These are phyloP conservation scores for Synanceia verrucosa DNA, from an alignment of 2,797 vertebrate genomes.

Conservation along the genomic window DNA sequence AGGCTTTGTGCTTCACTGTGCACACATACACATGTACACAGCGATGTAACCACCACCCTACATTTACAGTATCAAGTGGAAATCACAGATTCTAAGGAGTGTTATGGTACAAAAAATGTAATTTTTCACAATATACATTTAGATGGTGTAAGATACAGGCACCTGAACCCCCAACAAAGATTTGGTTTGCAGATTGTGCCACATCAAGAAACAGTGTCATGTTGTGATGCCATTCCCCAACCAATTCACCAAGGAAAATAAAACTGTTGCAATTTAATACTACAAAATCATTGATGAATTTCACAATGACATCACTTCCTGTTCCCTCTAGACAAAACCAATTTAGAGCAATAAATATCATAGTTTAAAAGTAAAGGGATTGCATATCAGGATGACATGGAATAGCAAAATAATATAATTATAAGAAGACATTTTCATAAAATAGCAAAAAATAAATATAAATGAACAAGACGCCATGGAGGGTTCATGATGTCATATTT, in stretches of 20 bases:
- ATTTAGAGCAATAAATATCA: too few species aligned
- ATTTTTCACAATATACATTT: not conserved
- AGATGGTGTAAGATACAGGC: accelerated
- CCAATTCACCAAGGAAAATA: not conserved
- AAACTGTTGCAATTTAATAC: not conserved
- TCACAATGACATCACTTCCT: not conserved
- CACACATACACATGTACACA: not conserved
- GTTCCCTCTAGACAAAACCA: too few species aligned
- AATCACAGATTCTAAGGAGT: not conserved
- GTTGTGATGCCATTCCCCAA: accelerated
- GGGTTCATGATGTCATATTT: not conserved
- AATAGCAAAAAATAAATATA: not conserved
- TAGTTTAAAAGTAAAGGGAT: not conserved
- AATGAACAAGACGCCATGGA: not conserved
- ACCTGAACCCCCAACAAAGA: not conserved
- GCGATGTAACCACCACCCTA: not conserved
- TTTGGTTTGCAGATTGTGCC: not conserved
- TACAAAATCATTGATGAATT: not conserved
- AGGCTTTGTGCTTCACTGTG: not conserved
- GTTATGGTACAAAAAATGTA: not conserved
- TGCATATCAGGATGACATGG: not conserved
- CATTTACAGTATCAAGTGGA: not conserved
- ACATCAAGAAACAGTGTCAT: not conserved
- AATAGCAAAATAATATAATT: not conserved
- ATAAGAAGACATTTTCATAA: not conserved